Conservation (phyloP, 2,888 invertebrate species). For the Ophonus ardosiacus region DNA sequence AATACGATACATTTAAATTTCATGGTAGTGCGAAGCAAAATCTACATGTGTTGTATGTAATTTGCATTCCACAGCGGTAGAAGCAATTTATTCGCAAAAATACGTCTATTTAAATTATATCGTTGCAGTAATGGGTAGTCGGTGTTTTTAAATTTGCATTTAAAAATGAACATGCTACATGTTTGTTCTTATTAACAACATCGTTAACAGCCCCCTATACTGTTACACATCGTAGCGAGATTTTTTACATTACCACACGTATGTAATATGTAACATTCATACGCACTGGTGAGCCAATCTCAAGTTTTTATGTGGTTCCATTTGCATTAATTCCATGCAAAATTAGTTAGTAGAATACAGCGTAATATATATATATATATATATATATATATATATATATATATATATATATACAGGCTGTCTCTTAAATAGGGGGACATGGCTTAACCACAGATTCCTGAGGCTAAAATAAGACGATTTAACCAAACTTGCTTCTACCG, state of each 20-base stretch:
- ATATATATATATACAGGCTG: too few species aligned
- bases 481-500: too few species aligned
- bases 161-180: slow-evolving; percentile 21
- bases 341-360: neutral
- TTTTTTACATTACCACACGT: neutral
- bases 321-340: neutral
- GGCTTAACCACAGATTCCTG: too few species aligned
- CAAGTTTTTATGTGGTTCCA: neutral
- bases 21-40: neutral
- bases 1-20: too few species aligned
- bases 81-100: slow-evolving; percentile 29
- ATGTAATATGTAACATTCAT: neutral
- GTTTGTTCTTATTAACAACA: slow-evolving; percentile 36
- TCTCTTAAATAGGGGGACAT: too few species aligned
- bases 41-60: neutral
- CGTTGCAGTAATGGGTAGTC: slow-evolving; percentile 9
- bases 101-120: slow-evolving; percentile 28
- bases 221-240: neutral
- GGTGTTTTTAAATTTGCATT: slow-evolving; percentile 36
- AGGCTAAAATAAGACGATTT: too few species aligned
- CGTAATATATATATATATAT: too few species aligned
- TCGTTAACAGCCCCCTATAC: neutral
- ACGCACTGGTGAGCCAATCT: neutral
- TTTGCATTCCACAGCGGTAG: slow-evolving; percentile 6
- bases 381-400: too few species aligned